A percentile compares a stretch with the other conserved stretches of the same genome.
Evolutionary conservation across 2,113 vertebrate species (phyloP).

Genomic region (Chinchilla lanigera): DNA sequence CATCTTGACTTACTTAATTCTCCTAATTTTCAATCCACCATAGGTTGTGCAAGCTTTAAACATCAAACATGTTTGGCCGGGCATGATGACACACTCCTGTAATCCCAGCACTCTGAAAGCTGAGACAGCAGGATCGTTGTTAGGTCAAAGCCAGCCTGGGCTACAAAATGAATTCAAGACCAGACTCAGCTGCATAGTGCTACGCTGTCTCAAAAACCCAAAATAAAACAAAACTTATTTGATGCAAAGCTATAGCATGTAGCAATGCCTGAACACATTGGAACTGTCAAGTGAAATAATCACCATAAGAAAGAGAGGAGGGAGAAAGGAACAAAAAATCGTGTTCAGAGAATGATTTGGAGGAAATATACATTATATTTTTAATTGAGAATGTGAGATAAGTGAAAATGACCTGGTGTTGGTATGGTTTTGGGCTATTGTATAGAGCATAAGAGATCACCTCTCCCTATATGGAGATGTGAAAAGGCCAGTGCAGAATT

Average conservation of each 20-base stretch:
- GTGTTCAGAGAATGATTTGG: neutral
- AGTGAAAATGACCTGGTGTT: neutral
- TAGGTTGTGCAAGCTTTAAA: neutral
- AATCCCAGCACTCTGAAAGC: too few species aligned
- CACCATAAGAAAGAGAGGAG: neutral
- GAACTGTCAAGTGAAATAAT: neutral
- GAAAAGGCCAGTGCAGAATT: neutral
- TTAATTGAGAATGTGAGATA: neutral
- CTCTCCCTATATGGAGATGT: neutral
- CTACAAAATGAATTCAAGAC: too few species aligned
- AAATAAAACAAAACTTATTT: neutral
- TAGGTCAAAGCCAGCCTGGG: too few species aligned
- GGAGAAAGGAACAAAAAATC: neutral
- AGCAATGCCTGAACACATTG: neutral
- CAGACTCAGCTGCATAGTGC: too few species aligned
- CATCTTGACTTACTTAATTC: neutral
- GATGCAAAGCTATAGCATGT: neutral
- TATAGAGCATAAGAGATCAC: neutral
- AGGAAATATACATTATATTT: neutral
- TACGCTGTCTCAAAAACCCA: too few species aligned
- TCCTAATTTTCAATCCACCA: neutral
- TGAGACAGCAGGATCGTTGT: too few species aligned
- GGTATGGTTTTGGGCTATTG: neutral
- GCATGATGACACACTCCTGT: too few species aligned
- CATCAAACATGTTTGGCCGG: neutral